Evolutionary conservation across 1,140 invertebrate genomes (phyloP).

Genomic region (Cephus cinctus): DNA sequence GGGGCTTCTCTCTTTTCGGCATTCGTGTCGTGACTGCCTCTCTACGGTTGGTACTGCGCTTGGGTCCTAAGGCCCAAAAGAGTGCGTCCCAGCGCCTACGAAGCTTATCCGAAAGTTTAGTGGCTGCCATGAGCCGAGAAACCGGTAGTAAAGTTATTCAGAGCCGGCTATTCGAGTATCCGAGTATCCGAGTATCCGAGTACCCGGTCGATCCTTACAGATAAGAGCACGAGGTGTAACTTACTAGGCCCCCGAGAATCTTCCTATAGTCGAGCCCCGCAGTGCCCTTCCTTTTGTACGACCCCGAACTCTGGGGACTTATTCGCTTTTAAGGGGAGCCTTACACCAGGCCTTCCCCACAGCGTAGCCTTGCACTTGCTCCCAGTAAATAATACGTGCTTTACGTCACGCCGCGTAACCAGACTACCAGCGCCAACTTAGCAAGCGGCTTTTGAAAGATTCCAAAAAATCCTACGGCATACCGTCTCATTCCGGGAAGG

Average conservation of each 20-base stretch:
- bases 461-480: conserved; percentile 29
- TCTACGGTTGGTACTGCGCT: background rate
- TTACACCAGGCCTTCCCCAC: conserved; percentile 4
- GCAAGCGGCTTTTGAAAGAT: background rate
- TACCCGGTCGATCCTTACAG: conserved; percentile 42
- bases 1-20: background rate
- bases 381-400: no score
- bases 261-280: conserved; percentile 15
- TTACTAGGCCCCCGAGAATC: conserved; percentile 38
- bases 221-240: conserved; percentile 54
- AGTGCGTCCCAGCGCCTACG: no score
- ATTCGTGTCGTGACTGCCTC: background rate
- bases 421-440: no score
- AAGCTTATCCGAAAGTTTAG: conserved; percentile 42
- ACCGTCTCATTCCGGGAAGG: conserved; percentile 19
- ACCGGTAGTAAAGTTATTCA: conserved; percentile 54
- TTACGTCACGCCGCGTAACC: no score
- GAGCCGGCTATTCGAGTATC: conserved; percentile 22
- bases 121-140: conserved; percentile 36
- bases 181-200: conserved; percentile 40
- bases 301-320: background rate
- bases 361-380: background rate
- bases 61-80: background rate
- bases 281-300: background rate
- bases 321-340: no score